These are phyloP conservation scores for Leucopsar rothschildi DNA, from an alignment of 2,113 vertebrate species.

Conservation along the genomic window DNA sequence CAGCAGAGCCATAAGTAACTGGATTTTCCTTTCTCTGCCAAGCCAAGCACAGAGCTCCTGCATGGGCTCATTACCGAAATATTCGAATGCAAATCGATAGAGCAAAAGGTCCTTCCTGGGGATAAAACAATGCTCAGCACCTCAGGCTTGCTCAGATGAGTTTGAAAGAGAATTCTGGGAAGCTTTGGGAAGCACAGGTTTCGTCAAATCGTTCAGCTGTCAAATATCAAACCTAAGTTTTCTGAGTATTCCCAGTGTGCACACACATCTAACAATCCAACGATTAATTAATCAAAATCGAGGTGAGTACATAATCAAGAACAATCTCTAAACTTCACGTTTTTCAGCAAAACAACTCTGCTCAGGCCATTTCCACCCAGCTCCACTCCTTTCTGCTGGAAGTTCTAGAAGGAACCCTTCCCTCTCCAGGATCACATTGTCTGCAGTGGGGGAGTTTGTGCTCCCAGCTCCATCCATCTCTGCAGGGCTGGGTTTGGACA, in stretches of 20 bases:
- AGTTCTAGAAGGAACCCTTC: background rate
- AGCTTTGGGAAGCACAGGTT: background rate
- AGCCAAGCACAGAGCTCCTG: background rate
- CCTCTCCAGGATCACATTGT: background rate
- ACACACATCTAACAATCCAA: background rate
- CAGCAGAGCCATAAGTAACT: background rate
- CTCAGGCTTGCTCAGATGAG: background rate
- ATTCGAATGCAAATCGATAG: background rate
- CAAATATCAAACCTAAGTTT: background rate
- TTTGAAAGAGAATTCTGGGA: background rate
- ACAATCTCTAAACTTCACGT: background rate
- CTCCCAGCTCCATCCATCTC: background rate
- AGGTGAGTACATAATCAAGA: background rate
- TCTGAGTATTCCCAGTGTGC: background rate
- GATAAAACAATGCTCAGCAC: background rate
- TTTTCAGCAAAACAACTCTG: background rate
- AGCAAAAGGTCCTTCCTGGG: background rate
- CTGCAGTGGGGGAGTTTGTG: background rate
- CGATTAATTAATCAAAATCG: background rate
- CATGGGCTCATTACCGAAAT: background rate
- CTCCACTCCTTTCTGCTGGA: background rate
- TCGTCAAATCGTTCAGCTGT: accelerated
- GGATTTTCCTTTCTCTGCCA: background rate
- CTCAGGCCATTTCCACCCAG: background rate
- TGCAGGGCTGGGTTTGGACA: background rate